These are phyloP conservation scores for Pelagia noctiluca DNA, from an alignment of 30 jellyfish, hydroid and myxozoan species.

Conservation along the genomic window DNA sequence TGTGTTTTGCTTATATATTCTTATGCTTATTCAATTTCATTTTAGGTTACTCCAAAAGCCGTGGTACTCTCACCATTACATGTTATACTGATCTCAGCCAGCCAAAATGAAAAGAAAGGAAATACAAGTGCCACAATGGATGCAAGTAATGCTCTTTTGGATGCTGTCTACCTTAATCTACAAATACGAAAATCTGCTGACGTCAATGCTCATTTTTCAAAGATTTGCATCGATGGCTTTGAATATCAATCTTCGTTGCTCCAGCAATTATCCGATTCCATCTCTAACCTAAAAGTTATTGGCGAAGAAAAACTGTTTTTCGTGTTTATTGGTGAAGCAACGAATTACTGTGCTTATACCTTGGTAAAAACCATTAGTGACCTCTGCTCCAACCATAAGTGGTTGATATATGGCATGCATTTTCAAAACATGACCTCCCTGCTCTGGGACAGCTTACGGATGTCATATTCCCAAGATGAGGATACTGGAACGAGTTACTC, in stretches of 20 bases:
- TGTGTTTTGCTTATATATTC: too few species aligned
- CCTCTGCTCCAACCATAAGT: not conserved
- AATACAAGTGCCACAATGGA: not conserved
- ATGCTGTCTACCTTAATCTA: not conserved
- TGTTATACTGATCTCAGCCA: not conserved
- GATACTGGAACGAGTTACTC: not conserved
- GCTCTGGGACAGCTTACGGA: constrained; percentile 40
- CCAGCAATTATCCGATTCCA: not conserved
- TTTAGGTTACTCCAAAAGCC: constrained; percentile 43
- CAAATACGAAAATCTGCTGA: constrained; percentile 56
- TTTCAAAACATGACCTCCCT: constrained; percentile 41
- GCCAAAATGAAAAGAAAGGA: not conserved
- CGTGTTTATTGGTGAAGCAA: constrained; percentile 36
- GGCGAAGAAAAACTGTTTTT: constrained; percentile 46
- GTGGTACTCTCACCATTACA: not conserved
- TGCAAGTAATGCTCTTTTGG: not conserved
- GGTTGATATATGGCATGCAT: constrained; percentile 58
- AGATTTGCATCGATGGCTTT: not conserved
- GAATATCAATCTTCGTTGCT: not conserved
- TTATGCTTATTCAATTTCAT: not conserved
- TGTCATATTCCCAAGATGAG: not conserved
- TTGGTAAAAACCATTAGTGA: not conserved
- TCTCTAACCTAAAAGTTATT: not conserved
- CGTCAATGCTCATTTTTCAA: constrained; percentile 50
- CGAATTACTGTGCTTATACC: not conserved